phyloP scores from a whole-genome alignment of 2,797 vertebrate genomes.

The Tapirus indicus region DNA sequence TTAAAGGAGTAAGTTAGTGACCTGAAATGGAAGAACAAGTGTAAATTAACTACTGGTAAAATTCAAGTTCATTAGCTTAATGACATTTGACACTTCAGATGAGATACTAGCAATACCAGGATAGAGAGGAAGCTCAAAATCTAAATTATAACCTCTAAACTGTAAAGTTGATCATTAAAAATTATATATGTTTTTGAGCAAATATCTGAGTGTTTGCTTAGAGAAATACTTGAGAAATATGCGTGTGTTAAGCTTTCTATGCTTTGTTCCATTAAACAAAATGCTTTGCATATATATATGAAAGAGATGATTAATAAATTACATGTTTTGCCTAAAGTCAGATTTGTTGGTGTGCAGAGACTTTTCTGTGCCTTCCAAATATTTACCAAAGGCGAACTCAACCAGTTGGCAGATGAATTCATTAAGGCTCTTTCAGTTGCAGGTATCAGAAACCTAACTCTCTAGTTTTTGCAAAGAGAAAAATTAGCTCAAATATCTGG shows the following conservation, averaged over 20 bases:
- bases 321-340: not conserved
- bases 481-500: not conserved
- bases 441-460: not conserved
- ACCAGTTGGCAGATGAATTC: not conserved
- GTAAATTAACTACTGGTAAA: not conserved
- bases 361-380: not conserved
- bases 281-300: not conserved
- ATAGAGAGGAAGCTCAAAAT: not conserved
- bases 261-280: not conserved
- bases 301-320: not conserved
- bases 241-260: not conserved
- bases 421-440: not conserved
- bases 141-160: not conserved
- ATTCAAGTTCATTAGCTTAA: not conserved
- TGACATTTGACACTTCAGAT: not conserved
- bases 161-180: not conserved
- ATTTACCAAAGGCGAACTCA: not conserved
- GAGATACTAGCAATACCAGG: not conserved
- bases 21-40: not conserved
- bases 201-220: not conserved
- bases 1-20: not conserved
- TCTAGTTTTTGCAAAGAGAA: not conserved
- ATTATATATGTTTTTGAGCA: not conserved
- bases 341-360: not conserved
- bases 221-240: not conserved